Percentiles rank a stretch among this genome's conserved stretches.
phyloP scores from a whole-genome alignment of 1,140 invertebrate species.

The Yoshiicerus persimilis region DNA sequence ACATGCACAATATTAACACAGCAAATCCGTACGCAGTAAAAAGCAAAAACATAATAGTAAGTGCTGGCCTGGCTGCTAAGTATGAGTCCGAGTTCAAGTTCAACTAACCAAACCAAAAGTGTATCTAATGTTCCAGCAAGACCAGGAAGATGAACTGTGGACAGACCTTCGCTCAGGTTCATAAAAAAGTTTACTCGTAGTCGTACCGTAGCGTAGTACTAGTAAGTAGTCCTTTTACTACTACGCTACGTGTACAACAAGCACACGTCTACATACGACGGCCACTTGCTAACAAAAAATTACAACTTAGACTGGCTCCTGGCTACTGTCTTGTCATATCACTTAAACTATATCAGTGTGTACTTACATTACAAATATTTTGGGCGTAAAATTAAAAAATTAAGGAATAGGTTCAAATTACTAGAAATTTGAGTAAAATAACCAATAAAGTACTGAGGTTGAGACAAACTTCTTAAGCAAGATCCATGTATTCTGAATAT shows the following conservation, averaged over 20 bases:
- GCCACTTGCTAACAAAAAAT: background rate
- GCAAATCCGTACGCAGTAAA: background rate
- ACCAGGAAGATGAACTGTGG: background rate
- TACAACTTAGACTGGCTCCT: background rate
- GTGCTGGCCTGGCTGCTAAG: too few species aligned
- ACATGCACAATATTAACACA: slow-evolving; percentile 16
- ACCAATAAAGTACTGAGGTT: too few species aligned
- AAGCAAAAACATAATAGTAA: too few species aligned
- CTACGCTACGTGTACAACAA: background rate
- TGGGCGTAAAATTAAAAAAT: background rate
- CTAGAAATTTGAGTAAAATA: background rate
- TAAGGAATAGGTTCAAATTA: background rate
- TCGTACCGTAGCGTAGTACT: background rate
- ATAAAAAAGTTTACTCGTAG: background rate
- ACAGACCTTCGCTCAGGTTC: background rate
- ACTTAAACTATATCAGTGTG: too few species aligned
- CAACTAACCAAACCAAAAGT: slow-evolving; percentile 2
- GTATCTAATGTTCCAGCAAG: background rate
- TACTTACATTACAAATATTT: too few species aligned
- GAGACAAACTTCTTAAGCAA: too few species aligned
- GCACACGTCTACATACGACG: background rate
- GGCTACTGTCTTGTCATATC: background rate
- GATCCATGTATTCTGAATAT: too few species aligned
- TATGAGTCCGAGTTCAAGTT: background rate
- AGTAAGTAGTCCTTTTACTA: background rate